Evolutionary conservation across 1,140 invertebrate genomes (phyloP).

Genomic region (Contarinia nasturtii): DNA sequence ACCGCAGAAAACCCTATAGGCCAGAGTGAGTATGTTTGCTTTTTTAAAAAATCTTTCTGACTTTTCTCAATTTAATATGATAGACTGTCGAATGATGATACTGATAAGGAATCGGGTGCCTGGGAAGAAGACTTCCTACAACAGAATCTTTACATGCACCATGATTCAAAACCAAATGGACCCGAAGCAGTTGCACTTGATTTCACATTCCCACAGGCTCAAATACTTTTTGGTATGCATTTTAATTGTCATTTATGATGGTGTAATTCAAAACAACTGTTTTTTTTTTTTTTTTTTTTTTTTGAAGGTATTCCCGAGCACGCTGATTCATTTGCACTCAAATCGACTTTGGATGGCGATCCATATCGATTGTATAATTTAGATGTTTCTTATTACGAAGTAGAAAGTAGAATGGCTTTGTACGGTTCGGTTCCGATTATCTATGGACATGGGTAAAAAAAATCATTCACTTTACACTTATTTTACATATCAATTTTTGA

Average conservation of each 20-base stretch:
- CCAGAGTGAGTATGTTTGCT: no score
- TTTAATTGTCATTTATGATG: no score
- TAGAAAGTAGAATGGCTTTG: conserved; percentile 85
- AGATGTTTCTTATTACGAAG: conserved; percentile 97
- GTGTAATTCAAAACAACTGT: no score
- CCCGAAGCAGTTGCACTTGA: conserved; percentile 90
- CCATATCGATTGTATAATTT: conserved; percentile 95
- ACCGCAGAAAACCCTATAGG: no score
- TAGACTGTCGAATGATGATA: no score
- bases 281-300: conserved; percentile 1
- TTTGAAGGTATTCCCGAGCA: conserved; percentile 73
- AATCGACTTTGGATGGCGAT: conserved; percentile 67
- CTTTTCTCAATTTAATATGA: no score
- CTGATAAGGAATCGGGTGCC: conserved; percentile 50
- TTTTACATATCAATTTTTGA: neutral
- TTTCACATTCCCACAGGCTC: conserved; percentile 78
- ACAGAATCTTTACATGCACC: conserved; percentile 84
- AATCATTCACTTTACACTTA: neutral
- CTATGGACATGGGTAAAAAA: conserved; percentile 73
- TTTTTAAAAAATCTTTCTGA: no score
- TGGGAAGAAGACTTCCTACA: conserved; percentile 94
- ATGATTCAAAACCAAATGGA: no score
- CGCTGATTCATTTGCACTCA: conserved; percentile 75
- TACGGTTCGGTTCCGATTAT: conserved; percentile 92
- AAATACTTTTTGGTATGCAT: conserved; percentile 84